phyloP scores from a whole-genome alignment of 2,888 invertebrate species.

The Polydrusus pterygomalis region DNA sequence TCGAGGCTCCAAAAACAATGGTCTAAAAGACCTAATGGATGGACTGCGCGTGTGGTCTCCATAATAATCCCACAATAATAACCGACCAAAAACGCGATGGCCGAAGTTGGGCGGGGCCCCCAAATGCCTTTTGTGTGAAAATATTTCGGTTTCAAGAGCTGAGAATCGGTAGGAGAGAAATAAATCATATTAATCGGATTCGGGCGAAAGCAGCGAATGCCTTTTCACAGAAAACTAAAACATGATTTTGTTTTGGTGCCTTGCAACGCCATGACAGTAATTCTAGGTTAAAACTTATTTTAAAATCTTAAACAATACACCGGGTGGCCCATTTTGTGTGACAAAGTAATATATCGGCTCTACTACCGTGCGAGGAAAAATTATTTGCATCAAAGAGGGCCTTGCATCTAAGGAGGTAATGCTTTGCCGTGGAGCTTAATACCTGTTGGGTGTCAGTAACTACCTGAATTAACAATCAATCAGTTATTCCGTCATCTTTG shows the following conservation, averaged over 20 bases:
- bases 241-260: neutral
- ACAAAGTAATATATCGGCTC: too few relatives aligned
- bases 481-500: too few relatives aligned
- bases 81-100: slow-evolving; percentile 66
- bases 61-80: slow-evolving; percentile 67
- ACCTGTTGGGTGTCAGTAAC: too few relatives aligned
- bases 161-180: slow-evolving; percentile 34
- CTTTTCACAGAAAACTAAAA: neutral
- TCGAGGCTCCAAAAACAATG: slow-evolving; percentile 43
- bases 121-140: slow-evolving; percentile 56
- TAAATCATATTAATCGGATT: slow-evolving; percentile 36
- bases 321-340: neutral
- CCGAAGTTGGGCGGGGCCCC: slow-evolving; percentile 65
- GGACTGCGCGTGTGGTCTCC: slow-evolving; percentile 61
- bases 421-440: too few relatives aligned
- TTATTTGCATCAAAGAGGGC: too few relatives aligned
- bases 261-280: neutral
- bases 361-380: too few relatives aligned
- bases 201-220: neutral
- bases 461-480: too few relatives aligned
- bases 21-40: slow-evolving; percentile 21
- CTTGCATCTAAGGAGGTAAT: too few relatives aligned
- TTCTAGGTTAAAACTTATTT: neutral
- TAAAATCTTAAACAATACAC: neutral
- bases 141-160: slow-evolving; percentile 52